phyloP scores from a whole-genome alignment of 2,113 vertebrate genomes.

The Microcebus tavaratra region DNA sequence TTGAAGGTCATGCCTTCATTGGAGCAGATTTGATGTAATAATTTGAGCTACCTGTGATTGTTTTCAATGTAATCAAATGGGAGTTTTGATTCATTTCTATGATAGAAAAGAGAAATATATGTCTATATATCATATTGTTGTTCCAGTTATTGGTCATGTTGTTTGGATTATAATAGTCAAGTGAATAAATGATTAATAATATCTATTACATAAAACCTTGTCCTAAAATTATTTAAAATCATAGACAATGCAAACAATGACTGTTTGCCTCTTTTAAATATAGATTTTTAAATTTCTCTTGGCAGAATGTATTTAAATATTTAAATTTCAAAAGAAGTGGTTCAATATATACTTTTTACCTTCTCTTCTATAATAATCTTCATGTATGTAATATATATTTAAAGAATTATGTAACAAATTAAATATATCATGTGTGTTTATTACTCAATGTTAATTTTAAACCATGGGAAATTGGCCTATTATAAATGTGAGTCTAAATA shows the following conservation, averaged over 20 bases:
- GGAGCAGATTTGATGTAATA: not conserved
- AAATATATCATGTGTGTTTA: not conserved
- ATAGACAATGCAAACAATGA: not conserved
- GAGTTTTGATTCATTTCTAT: not conserved
- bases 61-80: not conserved
- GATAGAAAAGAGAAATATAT: not conserved
- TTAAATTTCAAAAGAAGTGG: slow-evolving; percentile 25
- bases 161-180: not conserved
- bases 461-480: not conserved
- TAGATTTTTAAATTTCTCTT: not conserved
- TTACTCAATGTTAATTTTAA: not conserved
- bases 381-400: not conserved
- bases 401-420: not conserved
- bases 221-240: not conserved
- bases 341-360: not conserved
- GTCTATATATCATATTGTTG: not conserved
- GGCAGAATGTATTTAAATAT: not conserved
- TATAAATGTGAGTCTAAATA: not conserved
- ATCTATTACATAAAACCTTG: not conserved
- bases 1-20: not conserved
- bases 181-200: not conserved
- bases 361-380: not conserved
- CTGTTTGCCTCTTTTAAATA: not conserved
- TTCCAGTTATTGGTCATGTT: not conserved
- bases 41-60: not conserved